Percentiles rank a stretch among this genome's conserved stretches.
phyloP scores from a whole-genome alignment of 1,140 invertebrate genomes.

The Drosophila jambulina region DNA sequence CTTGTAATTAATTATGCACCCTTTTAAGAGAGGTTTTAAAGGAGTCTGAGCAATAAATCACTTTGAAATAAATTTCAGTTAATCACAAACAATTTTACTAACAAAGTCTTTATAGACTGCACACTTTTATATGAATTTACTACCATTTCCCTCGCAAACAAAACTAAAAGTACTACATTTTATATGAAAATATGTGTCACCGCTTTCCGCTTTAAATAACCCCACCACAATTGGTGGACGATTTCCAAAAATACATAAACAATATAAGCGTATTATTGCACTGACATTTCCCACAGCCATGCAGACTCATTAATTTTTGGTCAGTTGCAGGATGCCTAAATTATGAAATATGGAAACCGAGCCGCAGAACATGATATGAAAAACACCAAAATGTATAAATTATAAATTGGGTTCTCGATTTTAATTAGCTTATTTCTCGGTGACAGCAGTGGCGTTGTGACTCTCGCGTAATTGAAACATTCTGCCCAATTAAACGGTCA shows the following conservation, averaged over 20 bases:
- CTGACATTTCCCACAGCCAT: neutral
- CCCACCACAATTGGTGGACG: neutral
- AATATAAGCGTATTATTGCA: neutral
- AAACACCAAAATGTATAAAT: constrained; percentile 31
- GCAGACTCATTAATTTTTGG: constrained; percentile 21
- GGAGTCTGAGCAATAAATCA: neutral
- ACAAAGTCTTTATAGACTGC: neutral
- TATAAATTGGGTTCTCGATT: constrained; percentile 30
- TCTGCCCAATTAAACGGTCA: constrained; percentile 48
- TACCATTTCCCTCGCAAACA: neutral
- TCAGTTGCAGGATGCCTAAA: constrained; percentile 4
- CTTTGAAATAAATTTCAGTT: neutral
- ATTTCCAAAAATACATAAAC: neutral
- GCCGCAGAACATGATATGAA: constrained; percentile 33
- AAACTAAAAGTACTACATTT: neutral
- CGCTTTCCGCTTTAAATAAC: neutral
- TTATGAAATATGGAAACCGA: constrained; percentile 25
- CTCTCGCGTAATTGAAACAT: constrained; percentile 15
- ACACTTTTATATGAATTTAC: neutral
- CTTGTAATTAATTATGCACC: neutral
- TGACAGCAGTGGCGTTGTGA: constrained; percentile 14
- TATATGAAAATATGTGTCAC: neutral
- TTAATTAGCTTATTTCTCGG: constrained; percentile 51
- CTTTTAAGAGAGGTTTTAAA: neutral
- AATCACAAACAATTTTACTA: neutral